A percentile compares a stretch with the other conserved stretches of the same genome.
Conservation (phyloP, 2,797 vertebrate genomes). For the Tiaroga cobitis region DNA sequence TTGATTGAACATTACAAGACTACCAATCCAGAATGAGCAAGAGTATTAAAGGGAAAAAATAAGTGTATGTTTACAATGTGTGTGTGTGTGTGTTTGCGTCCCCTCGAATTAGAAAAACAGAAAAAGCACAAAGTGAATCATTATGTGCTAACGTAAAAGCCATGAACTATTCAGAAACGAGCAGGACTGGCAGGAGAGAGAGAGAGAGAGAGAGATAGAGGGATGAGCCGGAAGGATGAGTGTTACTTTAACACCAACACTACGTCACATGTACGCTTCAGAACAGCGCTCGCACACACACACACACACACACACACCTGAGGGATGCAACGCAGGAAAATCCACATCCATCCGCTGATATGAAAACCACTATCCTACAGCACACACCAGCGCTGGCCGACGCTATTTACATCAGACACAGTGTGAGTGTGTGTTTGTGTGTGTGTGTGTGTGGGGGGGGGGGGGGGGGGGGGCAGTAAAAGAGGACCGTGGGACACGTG, state of each 20-base stretch:
- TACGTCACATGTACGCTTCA: slow-evolving; percentile 5
- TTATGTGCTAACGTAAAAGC: slow-evolving; percentile 59
- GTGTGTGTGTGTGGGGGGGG: slow-evolving; percentile 50
- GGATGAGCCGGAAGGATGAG: not conserved
- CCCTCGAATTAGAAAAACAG: slow-evolving; percentile 38
- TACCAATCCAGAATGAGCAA: slow-evolving; percentile 67
- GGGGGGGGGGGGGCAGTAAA: not conserved
- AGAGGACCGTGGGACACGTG: slow-evolving; percentile 34
- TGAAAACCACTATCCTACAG: slow-evolving; percentile 63
- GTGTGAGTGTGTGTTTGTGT: slow-evolving; percentile 52
- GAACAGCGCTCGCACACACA: not conserved
- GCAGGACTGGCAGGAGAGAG: not conserved
- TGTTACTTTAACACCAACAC: slow-evolving; percentile 23
- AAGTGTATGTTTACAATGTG: slow-evolving; percentile 44
- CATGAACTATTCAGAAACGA: slow-evolving; percentile 28
- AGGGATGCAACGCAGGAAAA: slow-evolving; percentile 4
- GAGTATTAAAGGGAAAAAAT: slow-evolving; percentile 49
- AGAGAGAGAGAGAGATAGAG: not conserved
- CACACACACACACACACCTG: slow-evolving; percentile 3
- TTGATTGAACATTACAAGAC: slow-evolving; percentile 76
- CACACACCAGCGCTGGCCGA: slow-evolving; percentile 60
- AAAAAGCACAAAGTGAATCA: slow-evolving; percentile 55
- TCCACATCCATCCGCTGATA: slow-evolving; percentile 39
- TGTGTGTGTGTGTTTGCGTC: slow-evolving; percentile 50
- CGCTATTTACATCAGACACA: slow-evolving; percentile 67